Evolutionary conservation across 2,797 vertebrate species (phyloP).

Genomic region (Poeciliopsis infans): DNA sequence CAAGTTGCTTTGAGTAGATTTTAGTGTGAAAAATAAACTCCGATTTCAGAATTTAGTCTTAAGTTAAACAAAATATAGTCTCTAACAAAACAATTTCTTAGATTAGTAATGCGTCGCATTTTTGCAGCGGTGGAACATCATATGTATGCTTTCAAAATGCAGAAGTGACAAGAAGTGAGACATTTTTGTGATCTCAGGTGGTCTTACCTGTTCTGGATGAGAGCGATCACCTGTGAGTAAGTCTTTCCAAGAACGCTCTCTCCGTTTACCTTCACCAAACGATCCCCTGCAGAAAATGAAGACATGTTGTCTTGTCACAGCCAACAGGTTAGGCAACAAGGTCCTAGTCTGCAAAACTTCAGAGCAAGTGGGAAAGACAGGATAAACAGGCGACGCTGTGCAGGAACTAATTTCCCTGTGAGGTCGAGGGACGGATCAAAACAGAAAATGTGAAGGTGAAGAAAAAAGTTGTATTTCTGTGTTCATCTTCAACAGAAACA

Average conservation of each 20-base stretch:
- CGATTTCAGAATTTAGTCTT: not conserved
- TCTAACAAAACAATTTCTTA: not conserved
- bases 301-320: not conserved
- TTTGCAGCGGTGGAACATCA: not conserved
- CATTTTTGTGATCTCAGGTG: not conserved
- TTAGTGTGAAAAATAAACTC: not conserved
- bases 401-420: slow-evolving; percentile 8
- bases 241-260: slow-evolving; percentile 96
- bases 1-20: not conserved
- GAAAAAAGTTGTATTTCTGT: not conserved
- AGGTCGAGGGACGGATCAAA: not conserved
- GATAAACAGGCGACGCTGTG: slow-evolving; percentile 1
- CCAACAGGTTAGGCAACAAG: not conserved
- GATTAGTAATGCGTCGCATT: not conserved
- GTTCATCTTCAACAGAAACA: slow-evolving; percentile 28
- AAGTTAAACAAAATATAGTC: not conserved
- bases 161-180: not conserved
- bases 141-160: not conserved
- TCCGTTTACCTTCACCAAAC: slow-evolving; percentile 96
- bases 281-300: slow-evolving; percentile 84
- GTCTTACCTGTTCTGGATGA: slow-evolving; percentile 97
- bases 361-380: slow-evolving; percentile 2
- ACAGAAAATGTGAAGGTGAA: slow-evolving; percentile 1
- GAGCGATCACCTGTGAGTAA: slow-evolving; percentile 96
- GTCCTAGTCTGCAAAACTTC: not conserved